Base-by-base conservation (phyloP, 2,797 vertebrate species). In the Dipus sagitta region DNA sequence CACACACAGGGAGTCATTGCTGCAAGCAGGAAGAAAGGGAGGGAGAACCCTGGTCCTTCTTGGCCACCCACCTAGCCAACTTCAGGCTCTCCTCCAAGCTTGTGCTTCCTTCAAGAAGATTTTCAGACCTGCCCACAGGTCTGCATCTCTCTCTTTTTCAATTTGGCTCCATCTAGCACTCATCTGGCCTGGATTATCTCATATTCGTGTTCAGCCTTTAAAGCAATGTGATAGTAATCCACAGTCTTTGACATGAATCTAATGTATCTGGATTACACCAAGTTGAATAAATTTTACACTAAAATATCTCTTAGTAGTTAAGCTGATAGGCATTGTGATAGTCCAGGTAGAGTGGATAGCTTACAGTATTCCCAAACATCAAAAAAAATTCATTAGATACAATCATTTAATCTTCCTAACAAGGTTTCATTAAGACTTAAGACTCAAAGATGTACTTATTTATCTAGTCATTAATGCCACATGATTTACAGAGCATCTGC, bases 151-250 rank as follows among this genome's bases (percentile, higher is more conserved):
- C 47, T 80, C 62, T 23, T 84, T 86, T 84, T 88, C 65, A 26
- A 84, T 95, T 21, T 54, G 42, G 13, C 71, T 47, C n/a, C 58
- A 77, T 42, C 34, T 74, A 58, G 30, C n/a, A 70, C 24, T 88
- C 58, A 58, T 72, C 71, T 78, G n/a, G 74, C 4, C 12, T 58
- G 13, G 54, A 64, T 24, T 71, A 91, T 76, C 28, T 88, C 88
- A 26, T 47, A 90, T 70, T 95, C 93, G 83, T 86, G 85, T 65
- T 42, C 85, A 87, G 67, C 42, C 75, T 92, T 84, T n/a, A 96
- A 88, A 88, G 71, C 47, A 85, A 26, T 34, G 75, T 71, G 7
- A n/a, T 67, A 81, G 26, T 77, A 62, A 26, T 91, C 4, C 3
- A 13, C 52, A n/a, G 70, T 68, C 38, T 15, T 87, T 18, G 28